phyloP scores from a whole-genome alignment of 1,140 invertebrate species.

The Ceratitis capitata region DNA sequence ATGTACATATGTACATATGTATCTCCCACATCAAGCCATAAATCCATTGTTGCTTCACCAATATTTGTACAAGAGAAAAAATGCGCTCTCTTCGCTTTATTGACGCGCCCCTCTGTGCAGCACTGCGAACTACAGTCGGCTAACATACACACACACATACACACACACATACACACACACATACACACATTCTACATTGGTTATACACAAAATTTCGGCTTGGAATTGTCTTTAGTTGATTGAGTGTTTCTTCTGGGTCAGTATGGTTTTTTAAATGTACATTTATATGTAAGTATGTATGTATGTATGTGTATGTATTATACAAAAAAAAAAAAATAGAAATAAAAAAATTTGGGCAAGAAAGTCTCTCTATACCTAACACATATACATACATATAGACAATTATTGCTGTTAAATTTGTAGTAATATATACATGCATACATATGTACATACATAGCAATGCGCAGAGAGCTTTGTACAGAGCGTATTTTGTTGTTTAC shows the following conservation, averaged over 20 bases:
- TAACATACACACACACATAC: neutral
- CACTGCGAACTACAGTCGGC: neutral
- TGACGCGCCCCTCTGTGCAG: neutral
- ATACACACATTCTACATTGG: neutral
- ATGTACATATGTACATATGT: neutral
- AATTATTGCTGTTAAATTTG: too few relatives aligned
- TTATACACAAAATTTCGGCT: too few relatives aligned
- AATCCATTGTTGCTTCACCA: neutral
- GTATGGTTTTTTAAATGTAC: too few relatives aligned
- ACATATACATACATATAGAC: too few relatives aligned
- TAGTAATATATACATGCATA: neutral
- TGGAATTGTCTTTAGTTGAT: too few relatives aligned
- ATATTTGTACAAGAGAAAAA: neutral
- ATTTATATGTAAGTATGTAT: neutral
- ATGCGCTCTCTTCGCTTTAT: neutral
- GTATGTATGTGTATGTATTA: neutral
- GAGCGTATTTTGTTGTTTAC: slow-evolving; percentile 6
- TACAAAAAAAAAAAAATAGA: too few relatives aligned
- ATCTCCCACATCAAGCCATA: neutral
- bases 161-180: neutral
- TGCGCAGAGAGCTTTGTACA: too few relatives aligned
- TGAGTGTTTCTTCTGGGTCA: too few relatives aligned
- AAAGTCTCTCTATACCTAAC: too few relatives aligned
- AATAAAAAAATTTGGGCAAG: too few relatives aligned
- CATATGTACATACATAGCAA: neutral